Evolutionary conservation across 2,888 invertebrate genomes (phyloP).

Genomic region (Osedax fenrisi): DNA sequence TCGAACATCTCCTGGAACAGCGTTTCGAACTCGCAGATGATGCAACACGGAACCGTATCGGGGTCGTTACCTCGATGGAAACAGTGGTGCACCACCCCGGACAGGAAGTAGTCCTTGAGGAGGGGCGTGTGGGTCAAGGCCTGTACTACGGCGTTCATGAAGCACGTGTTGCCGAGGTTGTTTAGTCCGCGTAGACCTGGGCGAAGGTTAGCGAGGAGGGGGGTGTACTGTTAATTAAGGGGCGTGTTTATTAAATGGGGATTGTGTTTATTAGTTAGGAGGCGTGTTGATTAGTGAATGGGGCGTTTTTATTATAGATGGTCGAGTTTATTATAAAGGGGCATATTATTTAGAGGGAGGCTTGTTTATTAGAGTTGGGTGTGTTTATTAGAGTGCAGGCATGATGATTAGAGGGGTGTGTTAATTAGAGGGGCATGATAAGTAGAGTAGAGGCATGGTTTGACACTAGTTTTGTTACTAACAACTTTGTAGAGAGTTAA

Average conservation of each 20-base stretch:
- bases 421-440: no score
- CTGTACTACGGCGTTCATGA: conserved; percentile 94
- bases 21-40: conserved; percentile 87
- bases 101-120: conserved; percentile 79
- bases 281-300: not conserved
- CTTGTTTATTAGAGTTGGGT: not conserved
- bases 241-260: not conserved
- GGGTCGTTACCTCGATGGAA: no score
- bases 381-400: not conserved
- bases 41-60: conserved; percentile 54
- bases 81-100: conserved; percentile 13
- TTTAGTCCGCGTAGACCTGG: conserved; percentile 75
- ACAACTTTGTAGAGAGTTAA: no score
- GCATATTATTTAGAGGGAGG: not conserved
- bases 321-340: not conserved
- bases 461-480: no score
- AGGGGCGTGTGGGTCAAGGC: conserved; percentile 87
- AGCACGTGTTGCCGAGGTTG: conserved; percentile 92
- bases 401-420: no score
- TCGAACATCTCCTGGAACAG: conserved; percentile 70
- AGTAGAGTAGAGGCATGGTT: no score
- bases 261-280: not conserved
- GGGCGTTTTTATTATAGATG: no score
- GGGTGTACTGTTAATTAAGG: not conserved
- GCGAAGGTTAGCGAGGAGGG: not conserved